phyloP scores from a whole-genome alignment of 2,888 invertebrate genomes.

The Branchipolynoe longqiensis region DNA sequence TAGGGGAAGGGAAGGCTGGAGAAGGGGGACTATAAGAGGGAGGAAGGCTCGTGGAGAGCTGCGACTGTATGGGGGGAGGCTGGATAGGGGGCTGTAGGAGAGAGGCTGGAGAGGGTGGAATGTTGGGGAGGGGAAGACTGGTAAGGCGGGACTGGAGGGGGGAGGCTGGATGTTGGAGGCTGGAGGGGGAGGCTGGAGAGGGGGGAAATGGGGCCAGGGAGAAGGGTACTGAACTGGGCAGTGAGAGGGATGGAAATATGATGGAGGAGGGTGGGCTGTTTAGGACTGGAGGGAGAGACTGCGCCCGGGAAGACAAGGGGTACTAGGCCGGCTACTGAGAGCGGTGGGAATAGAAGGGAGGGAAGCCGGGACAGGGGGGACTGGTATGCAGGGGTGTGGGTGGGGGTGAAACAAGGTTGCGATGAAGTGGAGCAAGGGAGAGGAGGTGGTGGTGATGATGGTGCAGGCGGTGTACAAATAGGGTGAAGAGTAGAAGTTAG shows the following conservation, averaged over 20 bases:
- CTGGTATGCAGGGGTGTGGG: not conserved
- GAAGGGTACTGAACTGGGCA: not conserved
- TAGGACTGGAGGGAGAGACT: not conserved
- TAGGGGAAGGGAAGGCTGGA: not conserved
- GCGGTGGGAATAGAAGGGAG: not conserved
- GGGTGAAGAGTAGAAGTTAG: too few relatives aligned
- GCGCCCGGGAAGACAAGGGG: not conserved
- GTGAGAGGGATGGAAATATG: not conserved
- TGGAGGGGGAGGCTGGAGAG: not conserved
- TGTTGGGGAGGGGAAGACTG: not conserved
- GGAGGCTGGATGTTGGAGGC: too few relatives aligned
- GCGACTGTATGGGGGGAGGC: too few relatives aligned
- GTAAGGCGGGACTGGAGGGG: constrained; percentile 1
- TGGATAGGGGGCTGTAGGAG: not conserved
- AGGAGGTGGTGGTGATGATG: not conserved
- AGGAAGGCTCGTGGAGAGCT: not conserved
- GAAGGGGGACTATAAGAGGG: too few relatives aligned
- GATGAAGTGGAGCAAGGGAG: not conserved
- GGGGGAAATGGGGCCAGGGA: not conserved
- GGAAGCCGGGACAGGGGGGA: not conserved
- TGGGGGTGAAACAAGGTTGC: not conserved
- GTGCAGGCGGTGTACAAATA: not conserved
- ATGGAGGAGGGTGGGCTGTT: not conserved
- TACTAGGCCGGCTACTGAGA: not conserved
- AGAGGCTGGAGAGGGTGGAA: not conserved